These are phyloP conservation scores for Solenopsis invicta DNA, from an alignment of 1,140 invertebrate genomes.

Conservation along the genomic window DNA sequence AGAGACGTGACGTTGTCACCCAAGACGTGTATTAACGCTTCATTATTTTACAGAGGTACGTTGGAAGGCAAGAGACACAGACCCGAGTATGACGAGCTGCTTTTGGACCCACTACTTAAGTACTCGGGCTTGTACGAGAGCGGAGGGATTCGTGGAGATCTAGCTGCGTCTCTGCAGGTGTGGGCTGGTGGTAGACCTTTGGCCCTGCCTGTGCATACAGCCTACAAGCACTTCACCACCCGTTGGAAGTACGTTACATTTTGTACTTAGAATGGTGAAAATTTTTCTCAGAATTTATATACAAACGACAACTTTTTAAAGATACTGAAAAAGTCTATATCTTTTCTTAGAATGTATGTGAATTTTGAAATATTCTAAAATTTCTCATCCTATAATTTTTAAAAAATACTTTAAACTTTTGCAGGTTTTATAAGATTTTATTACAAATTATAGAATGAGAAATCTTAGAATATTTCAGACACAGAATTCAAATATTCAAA, in stretches of 20 bases:
- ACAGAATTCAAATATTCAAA: too few species aligned
- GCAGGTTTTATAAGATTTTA: too few species aligned
- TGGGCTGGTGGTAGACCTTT: constrained; percentile 94
- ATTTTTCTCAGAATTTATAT: too few species aligned
- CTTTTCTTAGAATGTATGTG: too few species aligned
- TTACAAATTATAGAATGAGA: too few species aligned
- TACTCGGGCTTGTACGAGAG: constrained; percentile 95
- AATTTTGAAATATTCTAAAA: too few species aligned
- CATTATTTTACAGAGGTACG: constrained; percentile 92
- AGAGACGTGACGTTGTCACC: not conserved
- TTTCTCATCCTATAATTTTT: too few species aligned
- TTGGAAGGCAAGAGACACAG: constrained; percentile 95
- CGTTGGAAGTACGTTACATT: constrained; percentile 94
- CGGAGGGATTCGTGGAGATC: constrained; percentile 91
- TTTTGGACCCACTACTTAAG: constrained; percentile 95
- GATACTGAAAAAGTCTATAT: too few species aligned
- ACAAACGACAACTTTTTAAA: too few species aligned
- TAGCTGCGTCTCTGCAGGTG: constrained; percentile 96
- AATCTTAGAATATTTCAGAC: too few species aligned
- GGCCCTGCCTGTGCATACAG: constrained; percentile 95
- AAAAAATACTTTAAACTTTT: too few species aligned
- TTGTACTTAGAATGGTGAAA: not conserved
- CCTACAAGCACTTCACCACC: constrained; percentile 97
- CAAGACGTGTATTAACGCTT: not conserved
- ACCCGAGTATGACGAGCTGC: constrained; percentile 95